Percentiles rank a stretch among this genome's conserved stretches.
These are phyloP conservation scores for Drosophila putrida DNA, from an alignment of 2,888 invertebrate genomes.

Conservation along the genomic window DNA sequence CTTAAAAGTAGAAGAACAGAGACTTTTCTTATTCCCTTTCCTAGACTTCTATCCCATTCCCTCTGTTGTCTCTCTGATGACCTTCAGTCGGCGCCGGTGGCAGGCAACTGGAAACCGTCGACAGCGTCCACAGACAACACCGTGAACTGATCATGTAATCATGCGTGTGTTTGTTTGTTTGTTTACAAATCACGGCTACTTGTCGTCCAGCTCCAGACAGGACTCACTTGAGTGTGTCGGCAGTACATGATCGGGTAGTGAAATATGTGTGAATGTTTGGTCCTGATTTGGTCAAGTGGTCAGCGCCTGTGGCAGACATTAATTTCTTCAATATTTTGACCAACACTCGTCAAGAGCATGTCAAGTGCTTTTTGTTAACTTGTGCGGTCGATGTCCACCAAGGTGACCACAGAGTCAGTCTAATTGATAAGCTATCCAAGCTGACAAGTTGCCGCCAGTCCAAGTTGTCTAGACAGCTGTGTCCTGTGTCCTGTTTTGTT, in stretches of 20 bases:
- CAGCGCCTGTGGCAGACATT: slow-evolving; percentile 36
- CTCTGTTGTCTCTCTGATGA: slow-evolving; percentile 6
- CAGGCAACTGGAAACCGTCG: slow-evolving; percentile 62
- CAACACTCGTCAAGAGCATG: slow-evolving; percentile 34
- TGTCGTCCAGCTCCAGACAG: slow-evolving; percentile 50
- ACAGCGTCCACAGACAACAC: slow-evolving; percentile 8
- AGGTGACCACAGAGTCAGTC: slow-evolving; percentile 30
- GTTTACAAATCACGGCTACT: slow-evolving; percentile 72
- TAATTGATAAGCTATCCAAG: slow-evolving; percentile 47
- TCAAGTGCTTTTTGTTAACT: slow-evolving; percentile 44
- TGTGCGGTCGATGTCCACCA: slow-evolving; percentile 13
- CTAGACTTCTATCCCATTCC: neutral
- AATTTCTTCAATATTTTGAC: slow-evolving; percentile 63
- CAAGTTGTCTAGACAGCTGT: slow-evolving; percentile 56
- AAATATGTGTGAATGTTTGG: slow-evolving; percentile 72
- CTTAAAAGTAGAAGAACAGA: slow-evolving; percentile 52
- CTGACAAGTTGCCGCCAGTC: slow-evolving; percentile 35
- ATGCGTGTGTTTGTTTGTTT: slow-evolving; percentile 54
- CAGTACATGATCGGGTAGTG: slow-evolving; percentile 41
- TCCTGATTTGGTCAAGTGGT: slow-evolving; percentile 41
- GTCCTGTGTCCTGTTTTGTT: slow-evolving; percentile 38
- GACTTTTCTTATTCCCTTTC: neutral
- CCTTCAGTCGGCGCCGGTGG: slow-evolving; percentile 54
- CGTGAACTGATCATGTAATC: slow-evolving; percentile 66
- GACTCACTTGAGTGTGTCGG: slow-evolving; percentile 67